Base-by-base conservation (phyloP, 92 coral and sea anemone genomes). In the Montipora capitata region DNA sequence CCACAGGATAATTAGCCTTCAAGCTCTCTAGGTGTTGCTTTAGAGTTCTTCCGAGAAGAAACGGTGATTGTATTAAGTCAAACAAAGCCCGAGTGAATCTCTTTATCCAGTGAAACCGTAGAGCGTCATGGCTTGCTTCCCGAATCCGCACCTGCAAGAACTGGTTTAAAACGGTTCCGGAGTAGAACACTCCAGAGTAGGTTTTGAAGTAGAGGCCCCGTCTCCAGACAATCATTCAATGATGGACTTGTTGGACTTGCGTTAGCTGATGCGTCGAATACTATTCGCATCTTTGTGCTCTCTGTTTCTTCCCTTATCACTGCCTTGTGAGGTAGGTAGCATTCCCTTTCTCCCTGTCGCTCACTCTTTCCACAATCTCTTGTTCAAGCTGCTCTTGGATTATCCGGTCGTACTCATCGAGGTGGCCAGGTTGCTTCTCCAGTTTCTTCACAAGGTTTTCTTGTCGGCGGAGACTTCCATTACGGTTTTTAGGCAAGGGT, bases 81-180 rank as follows among this genome's bases (percentile, higher is more conserved):
- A 89, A 89, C 18, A 88, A 76, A 11, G 92, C 95, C 44, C 90
- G 87, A 40, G 74, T 83, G 38, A 93, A 87, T 74, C 92, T 51
- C 35, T 27, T 27, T 27, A 27, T 27, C 35, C 35, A 27, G 2
- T 48, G 2, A 48, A 48, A 48, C 10, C 52, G 52, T 48, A 48
- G 52, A 5, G 52, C 52, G 2, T 48, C 52, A 3, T 48, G 52
- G 52, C 52, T 2, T 56, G 52, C 52, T 48, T 48, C 52, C 52
- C 10, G 52, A 48, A 48, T 48, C 6, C 52, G 52, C 52, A 48
- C 52, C 52, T 48, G 52, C 52, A 48, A 48, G 52, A 48, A 48
- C 64, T 58, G 64, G 64, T 58, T 58, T 58, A 58, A 58, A 11
- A 58, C 64, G 64, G 64, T 58, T 58, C 64, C 64, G 64, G 64